Evolutionary conservation across 2,797 vertebrate genomes (phyloP).

Genomic region (Oreochromis mossambicus): DNA sequence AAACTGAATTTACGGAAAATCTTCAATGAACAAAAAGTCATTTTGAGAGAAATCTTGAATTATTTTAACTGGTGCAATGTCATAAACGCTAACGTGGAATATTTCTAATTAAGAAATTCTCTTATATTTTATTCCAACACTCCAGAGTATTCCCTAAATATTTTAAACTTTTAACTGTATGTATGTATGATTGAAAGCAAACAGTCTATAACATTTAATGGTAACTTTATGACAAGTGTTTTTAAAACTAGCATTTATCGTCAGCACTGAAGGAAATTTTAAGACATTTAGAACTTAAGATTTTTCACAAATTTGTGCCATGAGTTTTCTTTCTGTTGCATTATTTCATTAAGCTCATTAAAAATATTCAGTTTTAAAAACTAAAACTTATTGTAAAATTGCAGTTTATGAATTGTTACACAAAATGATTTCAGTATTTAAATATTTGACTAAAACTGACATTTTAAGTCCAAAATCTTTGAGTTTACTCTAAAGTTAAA

Average conservation of each 20-base stretch:
- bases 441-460: background rate
- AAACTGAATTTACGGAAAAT: background rate
- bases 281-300: background rate
- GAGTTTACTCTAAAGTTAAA: background rate
- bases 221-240: background rate
- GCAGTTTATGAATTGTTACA: background rate
- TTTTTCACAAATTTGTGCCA: background rate
- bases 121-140: background rate
- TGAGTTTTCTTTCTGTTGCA: background rate
- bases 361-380: background rate
- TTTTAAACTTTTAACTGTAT: background rate
- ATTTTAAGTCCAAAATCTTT: background rate
- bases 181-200: background rate
- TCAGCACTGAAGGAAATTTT: background rate
- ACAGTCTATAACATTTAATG: background rate
- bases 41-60: background rate
- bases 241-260: background rate
- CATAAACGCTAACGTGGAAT: background rate
- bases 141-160: background rate
- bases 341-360: background rate
- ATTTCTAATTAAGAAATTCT: background rate
- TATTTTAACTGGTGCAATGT: background rate
- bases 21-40: background rate
- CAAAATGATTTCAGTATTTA: background rate
- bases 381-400: background rate